Percentiles rank a stretch among this genome's conserved stretches.
Evolutionary conservation across 2,888 invertebrate genomes (phyloP).

Genomic region (Glyphotaelius pellucidus): DNA sequence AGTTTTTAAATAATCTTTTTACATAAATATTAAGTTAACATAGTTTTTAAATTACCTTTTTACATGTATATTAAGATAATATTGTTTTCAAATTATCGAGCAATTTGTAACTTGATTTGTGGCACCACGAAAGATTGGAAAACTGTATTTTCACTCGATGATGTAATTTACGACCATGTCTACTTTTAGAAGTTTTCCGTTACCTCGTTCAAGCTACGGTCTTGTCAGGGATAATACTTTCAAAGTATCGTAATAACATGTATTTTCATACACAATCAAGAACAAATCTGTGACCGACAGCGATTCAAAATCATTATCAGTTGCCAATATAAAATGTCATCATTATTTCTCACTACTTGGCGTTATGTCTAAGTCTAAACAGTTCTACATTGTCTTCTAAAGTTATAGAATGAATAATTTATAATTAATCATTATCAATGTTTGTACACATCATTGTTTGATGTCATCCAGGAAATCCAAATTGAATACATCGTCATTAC

Average conservation of each 20-base stretch:
- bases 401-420: too few species aligned
- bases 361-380: background rate
- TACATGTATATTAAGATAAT: too few species aligned
- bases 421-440: too few species aligned
- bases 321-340: background rate
- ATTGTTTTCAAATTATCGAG: too few species aligned
- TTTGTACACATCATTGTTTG: background rate
- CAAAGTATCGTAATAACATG: background rate
- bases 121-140: background rate
- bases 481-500: background rate
- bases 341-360: background rate
- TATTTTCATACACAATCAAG: background rate
- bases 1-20: background rate
- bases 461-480: background rate
- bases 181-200: background rate
- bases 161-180: background rate
- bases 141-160: background rate
- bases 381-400: background rate
- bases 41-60: too few species aligned
- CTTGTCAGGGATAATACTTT: background rate
- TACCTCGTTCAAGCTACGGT: background rate
- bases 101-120: background rate
- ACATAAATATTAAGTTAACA: background rate
- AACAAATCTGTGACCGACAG: background rate
- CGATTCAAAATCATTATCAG: background rate